Conservation (phyloP, 2,797 vertebrate species). For the Esox lucius region DNA sequence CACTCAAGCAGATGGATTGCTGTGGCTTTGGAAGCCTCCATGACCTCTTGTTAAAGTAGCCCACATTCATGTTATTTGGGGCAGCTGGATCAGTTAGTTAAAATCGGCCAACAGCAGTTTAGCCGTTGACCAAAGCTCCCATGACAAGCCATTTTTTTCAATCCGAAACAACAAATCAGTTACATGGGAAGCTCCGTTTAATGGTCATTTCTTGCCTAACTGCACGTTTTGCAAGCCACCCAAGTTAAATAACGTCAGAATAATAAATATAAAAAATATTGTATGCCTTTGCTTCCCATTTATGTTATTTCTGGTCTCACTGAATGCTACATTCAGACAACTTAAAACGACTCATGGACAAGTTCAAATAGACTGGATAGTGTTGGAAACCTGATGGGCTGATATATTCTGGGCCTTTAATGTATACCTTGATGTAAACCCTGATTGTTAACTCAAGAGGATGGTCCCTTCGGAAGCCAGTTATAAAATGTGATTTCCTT, state of each 20-base stretch:
- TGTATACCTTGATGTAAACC: too few relatives aligned
- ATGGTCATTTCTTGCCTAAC: too few relatives aligned
- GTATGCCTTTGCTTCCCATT: background rate
- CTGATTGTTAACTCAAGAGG: too few relatives aligned
- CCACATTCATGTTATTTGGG: constrained; percentile 38
- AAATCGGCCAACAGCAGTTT: background rate
- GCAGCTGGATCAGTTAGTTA: constrained; percentile 2
- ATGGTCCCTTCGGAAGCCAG: background rate
- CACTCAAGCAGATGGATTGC: constrained; percentile 76
- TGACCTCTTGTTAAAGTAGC: constrained; percentile 61
- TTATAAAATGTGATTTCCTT: background rate
- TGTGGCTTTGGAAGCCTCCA: constrained; percentile 65
- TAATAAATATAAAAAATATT: too few relatives aligned
- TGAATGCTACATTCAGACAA: background rate
- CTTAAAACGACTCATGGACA: too few relatives aligned
- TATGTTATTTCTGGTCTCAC: background rate
- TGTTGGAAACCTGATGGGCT: background rate
- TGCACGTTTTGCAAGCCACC: too few relatives aligned
- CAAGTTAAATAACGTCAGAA: too few relatives aligned
- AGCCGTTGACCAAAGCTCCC: background rate
- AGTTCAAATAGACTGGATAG: background rate
- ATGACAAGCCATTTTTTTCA: background rate
- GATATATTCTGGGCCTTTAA: too few relatives aligned
- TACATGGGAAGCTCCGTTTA: too few relatives aligned
- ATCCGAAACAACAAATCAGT: background rate